Conservation (phyloP, 2,797 vertebrate genomes). For the Oophaga sylvatica region DNA sequence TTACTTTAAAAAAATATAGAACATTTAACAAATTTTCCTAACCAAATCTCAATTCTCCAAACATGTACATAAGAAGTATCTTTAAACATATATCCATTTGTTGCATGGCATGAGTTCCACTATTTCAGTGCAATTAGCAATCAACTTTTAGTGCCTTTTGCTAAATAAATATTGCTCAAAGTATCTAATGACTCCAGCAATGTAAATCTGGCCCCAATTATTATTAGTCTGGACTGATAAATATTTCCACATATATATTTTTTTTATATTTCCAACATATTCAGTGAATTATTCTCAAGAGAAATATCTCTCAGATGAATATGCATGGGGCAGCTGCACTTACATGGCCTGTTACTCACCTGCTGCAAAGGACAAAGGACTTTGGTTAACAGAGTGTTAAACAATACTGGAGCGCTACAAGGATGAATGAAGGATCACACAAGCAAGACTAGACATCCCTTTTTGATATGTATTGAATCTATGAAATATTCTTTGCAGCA, state of each 20-base stretch:
- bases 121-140: no score
- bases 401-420: not conserved
- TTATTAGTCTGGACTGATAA: no score
- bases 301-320: not conserved
- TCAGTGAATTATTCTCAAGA: not conserved
- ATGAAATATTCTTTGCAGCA: constrained; percentile 1
- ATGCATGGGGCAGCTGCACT: not conserved
- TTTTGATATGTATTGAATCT: constrained; percentile 23
- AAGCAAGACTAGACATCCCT: constrained; percentile 28
- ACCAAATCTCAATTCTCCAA: no score
- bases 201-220: no score
- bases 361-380: constrained; percentile 8
- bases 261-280: not conserved
- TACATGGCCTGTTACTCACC: constrained; percentile 22
- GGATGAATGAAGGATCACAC: constrained; percentile 19
- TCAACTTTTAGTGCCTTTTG: no score
- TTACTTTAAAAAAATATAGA: no score
- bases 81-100: no score
- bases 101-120: no score
- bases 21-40: no score
- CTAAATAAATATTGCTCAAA: no score
- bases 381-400: not conserved
- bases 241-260: not conserved
- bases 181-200: not conserved
- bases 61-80: no score